These are phyloP conservation scores for Galerucella calmariensis DNA, from an alignment of 2,888 invertebrate species.

Conservation along the genomic window DNA sequence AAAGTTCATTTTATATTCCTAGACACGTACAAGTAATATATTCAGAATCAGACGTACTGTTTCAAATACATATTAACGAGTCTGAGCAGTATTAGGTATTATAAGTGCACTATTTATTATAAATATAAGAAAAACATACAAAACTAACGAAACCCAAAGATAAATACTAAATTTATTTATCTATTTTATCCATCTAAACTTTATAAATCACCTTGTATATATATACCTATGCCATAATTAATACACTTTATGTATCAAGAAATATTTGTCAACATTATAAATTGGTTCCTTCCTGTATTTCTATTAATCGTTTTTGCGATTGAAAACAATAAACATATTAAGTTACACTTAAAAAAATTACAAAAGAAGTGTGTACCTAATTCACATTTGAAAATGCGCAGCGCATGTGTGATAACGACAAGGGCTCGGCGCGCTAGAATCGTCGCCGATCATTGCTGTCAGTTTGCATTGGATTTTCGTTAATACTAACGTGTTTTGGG, in stretches of 20 bases:
- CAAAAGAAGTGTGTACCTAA: slow-evolving; percentile 12
- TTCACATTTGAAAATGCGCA: slow-evolving; percentile 31
- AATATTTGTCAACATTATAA: no score
- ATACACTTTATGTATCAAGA: no score
- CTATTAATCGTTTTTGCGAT: not conserved
- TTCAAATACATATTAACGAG: no score
- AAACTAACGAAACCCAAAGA: no score
- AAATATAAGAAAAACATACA: no score
- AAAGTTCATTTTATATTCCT: no score
- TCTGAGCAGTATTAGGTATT: no score
- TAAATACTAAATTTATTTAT: no score
- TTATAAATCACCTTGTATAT: not conserved
- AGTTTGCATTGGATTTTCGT: slow-evolving; percentile 51
- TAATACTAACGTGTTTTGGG: slow-evolving; percentile 49
- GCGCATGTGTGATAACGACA: slow-evolving; percentile 49
- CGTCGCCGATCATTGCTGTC: slow-evolving; percentile 50
- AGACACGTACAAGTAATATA: no score
- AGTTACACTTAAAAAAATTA: slow-evolving; percentile 3
- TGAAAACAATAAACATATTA: not conserved
- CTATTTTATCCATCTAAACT: not conserved
- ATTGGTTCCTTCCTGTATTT: not conserved
- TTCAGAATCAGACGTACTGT: no score
- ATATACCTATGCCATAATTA: not conserved
- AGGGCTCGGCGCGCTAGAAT: slow-evolving; percentile 50
- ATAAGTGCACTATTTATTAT: no score